phyloP scores from a whole-genome alignment of 2,888 invertebrate genomes.

The Andrena dorsata region DNA sequence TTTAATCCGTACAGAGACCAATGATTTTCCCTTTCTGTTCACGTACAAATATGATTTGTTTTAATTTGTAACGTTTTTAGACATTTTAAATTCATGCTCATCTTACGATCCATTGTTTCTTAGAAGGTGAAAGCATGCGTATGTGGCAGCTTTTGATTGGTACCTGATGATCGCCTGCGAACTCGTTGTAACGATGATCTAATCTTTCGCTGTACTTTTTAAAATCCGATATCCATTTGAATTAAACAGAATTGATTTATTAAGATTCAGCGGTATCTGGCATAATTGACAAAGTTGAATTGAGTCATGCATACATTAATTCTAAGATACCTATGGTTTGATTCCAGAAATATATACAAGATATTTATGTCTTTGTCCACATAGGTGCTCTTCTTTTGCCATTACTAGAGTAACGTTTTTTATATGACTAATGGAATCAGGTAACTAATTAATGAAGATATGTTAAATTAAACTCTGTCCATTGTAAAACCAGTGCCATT shows the following conservation, averaged over 20 bases:
- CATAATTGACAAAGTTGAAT: not conserved
- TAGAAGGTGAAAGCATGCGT: constrained; percentile 68
- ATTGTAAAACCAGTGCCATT: not conserved
- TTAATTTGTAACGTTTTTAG: constrained; percentile 76
- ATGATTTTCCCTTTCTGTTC: constrained; percentile 64
- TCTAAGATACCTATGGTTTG: not conserved
- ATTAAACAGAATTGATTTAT: constrained; percentile 16
- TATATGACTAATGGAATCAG: not conserved
- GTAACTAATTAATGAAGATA: not conserved
- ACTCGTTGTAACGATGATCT: constrained; percentile 18
- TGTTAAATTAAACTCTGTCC: constrained; percentile 11
- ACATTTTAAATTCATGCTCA: constrained; percentile 78
- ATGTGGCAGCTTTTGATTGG: constrained; percentile 60
- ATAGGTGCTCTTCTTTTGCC: not conserved
- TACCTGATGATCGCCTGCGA: constrained; percentile 21
- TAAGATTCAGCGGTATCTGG: not conserved
- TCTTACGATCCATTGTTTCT: constrained; percentile 74
- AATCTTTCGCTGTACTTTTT: constrained; percentile 39
- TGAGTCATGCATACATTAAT: not conserved
- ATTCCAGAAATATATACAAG: not conserved
- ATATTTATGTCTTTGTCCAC: not conserved
- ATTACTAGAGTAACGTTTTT: not conserved
- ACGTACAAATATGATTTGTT: constrained; percentile 73
- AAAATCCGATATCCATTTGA: constrained; percentile 32
- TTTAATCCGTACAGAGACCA: constrained; percentile 54